phyloP scores from a whole-genome alignment of 2,797 vertebrate genomes.

The Lagodon rhomboides region DNA sequence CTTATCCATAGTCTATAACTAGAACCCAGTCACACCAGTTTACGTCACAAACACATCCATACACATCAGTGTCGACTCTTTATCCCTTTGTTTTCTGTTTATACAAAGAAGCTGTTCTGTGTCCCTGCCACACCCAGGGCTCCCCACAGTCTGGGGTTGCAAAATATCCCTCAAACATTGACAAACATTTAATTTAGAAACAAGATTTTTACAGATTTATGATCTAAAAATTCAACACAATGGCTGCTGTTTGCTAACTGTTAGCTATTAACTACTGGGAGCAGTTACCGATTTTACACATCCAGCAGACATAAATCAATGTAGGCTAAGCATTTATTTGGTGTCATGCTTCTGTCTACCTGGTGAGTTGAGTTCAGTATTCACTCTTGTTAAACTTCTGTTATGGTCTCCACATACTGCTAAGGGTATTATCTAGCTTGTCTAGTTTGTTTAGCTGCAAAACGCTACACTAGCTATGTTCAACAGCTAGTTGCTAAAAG shows the following conservation, averaged over 20 bases:
- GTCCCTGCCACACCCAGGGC: slow-evolving; percentile 4
- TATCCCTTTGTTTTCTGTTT: not conserved
- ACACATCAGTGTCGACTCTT: slow-evolving; percentile 5
- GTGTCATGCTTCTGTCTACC: not conserved
- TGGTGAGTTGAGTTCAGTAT: not conserved
- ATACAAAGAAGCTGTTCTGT: not conserved
- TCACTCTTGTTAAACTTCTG: not conserved
- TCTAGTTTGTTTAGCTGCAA: not conserved
- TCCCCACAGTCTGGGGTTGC: not conserved
- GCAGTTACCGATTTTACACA: not conserved
- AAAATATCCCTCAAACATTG: not conserved
- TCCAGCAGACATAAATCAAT: not conserved
- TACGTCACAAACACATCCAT: slow-evolving; percentile 29
- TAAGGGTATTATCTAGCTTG: not conserved
- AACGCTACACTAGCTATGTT: not conserved
- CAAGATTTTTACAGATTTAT: not conserved
- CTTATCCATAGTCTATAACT: slow-evolving; percentile 51
- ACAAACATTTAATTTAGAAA: too few relatives aligned
- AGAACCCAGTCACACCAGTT: slow-evolving; percentile 30
- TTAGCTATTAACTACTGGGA: too few relatives aligned
- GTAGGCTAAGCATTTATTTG: not conserved
- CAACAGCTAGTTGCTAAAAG: not conserved
- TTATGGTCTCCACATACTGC: not conserved
- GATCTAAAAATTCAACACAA: too few relatives aligned
- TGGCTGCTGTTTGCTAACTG: too few relatives aligned